A percentile compares a stretch with the other conserved stretches of the same genome.
Conservation (phyloP, 1,140 invertebrate genomes). For the Chelonus insularis region DNA sequence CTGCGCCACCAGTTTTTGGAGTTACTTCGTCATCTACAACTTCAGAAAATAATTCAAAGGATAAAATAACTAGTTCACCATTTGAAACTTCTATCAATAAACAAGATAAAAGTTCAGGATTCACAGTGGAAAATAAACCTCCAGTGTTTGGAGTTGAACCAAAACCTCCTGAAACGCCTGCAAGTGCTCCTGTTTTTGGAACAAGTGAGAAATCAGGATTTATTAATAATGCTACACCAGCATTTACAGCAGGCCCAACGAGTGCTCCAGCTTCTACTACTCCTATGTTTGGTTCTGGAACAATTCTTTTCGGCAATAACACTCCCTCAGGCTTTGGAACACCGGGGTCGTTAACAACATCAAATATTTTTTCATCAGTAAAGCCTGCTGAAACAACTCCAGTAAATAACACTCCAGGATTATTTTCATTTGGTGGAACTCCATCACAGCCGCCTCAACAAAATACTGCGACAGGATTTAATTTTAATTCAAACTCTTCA, state of each 20-base stretch:
- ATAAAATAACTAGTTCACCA: background rate
- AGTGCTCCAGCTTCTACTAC: constrained; percentile 22
- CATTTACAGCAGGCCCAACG: background rate
- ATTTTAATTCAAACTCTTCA: constrained; percentile 1
- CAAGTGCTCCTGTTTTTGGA: background rate
- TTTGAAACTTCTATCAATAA: background rate
- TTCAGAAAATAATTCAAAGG: background rate
- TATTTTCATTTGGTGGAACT: constrained; percentile 19
- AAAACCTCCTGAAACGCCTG: background rate
- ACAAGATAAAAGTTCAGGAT: background rate
- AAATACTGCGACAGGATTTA: constrained; percentile 5
- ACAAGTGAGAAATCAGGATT: background rate
- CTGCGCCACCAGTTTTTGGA: constrained; percentile 9
- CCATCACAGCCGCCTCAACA: background rate
- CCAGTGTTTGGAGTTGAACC: background rate
- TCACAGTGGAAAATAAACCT: background rate
- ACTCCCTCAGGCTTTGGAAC: constrained; percentile 31
- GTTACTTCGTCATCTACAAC: background rate
- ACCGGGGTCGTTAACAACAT: background rate
- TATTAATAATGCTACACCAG: background rate
- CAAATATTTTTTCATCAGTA: constrained; percentile 16
- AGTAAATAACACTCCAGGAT: background rate
- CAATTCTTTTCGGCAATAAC: constrained; percentile 19
- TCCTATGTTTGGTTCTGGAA: background rate
- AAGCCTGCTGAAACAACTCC: constrained; percentile 7